Percentiles rank a stretch among this genome's conserved stretches.
Evolutionary conservation across 2,113 vertebrate genomes (phyloP).

Genomic region (Pomatorhinus ruficollis): DNA sequence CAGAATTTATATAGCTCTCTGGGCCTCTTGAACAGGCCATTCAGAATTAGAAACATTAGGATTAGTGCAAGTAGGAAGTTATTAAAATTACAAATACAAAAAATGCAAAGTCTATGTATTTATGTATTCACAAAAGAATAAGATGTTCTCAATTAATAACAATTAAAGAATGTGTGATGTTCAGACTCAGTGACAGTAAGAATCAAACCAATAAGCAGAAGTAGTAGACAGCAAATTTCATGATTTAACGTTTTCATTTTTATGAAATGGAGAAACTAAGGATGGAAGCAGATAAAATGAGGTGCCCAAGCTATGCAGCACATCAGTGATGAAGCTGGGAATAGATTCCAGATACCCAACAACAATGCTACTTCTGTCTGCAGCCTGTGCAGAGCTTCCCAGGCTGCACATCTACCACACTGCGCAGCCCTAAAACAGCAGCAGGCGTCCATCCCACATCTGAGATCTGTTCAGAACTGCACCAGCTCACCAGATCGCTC

Average conservation of each 20-base stretch:
- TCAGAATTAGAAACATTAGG: background rate
- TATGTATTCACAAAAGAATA: background rate
- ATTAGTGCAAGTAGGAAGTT: background rate
- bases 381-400: background rate
- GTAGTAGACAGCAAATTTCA: background rate
- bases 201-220: background rate
- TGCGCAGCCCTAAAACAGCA: background rate
- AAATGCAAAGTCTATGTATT: background rate
- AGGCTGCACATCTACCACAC: background rate
- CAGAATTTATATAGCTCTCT: background rate
- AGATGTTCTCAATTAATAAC: background rate
- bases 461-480: background rate
- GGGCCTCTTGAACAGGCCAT: background rate
- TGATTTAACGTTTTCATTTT: background rate
- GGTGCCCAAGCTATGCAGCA: background rate
- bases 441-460: fast-evolving
- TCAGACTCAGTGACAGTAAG: background rate
- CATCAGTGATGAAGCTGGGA: background rate
- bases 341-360: background rate
- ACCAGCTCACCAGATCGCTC: background rate
- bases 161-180: background rate
- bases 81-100: background rate
- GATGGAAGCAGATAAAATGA: background rate
- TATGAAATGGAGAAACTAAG: background rate
- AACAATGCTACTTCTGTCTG: background rate